These are phyloP conservation scores for Anableps anableps DNA, from an alignment of 2,797 vertebrate species.

Conservation along the genomic window DNA sequence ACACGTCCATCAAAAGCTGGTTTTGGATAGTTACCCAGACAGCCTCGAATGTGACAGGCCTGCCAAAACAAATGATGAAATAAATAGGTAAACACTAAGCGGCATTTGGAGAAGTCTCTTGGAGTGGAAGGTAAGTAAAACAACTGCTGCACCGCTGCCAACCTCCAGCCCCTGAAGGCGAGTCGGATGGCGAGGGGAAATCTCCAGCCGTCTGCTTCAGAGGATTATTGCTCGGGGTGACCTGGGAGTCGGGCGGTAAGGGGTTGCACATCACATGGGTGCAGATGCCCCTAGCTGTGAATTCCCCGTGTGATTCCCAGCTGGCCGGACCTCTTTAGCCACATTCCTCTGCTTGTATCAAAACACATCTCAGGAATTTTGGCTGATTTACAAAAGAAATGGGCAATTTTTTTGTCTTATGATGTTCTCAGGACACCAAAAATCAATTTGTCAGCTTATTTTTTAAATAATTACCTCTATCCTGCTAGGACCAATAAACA, in stretches of 20 bases:
- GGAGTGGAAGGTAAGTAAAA: conserved; percentile 74
- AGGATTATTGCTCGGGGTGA: conserved; percentile 31
- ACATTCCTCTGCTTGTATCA: background rate
- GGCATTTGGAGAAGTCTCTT: conserved; percentile 61
- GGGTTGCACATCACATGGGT: conserved; percentile 25
- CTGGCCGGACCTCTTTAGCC: conserved; percentile 21
- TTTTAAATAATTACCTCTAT: conserved; percentile 70
- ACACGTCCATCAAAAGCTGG: conserved; percentile 56
- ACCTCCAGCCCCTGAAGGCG: conserved; percentile 49
- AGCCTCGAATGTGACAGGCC: conserved; percentile 48
- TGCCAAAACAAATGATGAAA: conserved; percentile 51
- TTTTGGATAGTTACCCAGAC: conserved; percentile 60
- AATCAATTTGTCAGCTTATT: conserved; percentile 50
- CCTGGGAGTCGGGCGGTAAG: conserved; percentile 14
- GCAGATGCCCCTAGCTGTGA: conserved; percentile 19
- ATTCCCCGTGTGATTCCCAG: conserved; percentile 33
- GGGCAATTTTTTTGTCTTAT: conserved; percentile 34
- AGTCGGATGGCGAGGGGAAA: conserved; percentile 27
- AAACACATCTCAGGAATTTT: conserved; percentile 10
- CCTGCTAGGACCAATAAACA: conserved; percentile 72
- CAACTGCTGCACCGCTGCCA: conserved; percentile 61
- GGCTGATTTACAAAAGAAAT: conserved; percentile 29
- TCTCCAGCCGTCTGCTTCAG: conserved; percentile 48
- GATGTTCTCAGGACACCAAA: conserved; percentile 55
- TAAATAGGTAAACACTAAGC: conserved; percentile 46